Percentiles rank a stretch among this genome's conserved stretches.
phyloP scores from a whole-genome alignment of 92 coral and sea anemone genomes.

The Umimayanthus kanabou region DNA sequence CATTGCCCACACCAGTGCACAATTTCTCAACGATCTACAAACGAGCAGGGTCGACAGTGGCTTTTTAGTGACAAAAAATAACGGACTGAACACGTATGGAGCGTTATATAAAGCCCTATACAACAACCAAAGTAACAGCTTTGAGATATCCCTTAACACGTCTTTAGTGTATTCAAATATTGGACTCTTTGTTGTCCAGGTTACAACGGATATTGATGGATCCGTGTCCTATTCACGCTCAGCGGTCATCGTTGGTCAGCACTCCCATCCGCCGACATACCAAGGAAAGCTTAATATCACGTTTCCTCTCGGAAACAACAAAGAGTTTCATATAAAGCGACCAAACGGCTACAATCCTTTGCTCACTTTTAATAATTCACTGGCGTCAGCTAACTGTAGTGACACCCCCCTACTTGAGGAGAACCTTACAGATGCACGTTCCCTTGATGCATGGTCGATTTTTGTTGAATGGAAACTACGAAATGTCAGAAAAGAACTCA shows the following conservation, averaged over 20 bases:
- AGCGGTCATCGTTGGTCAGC: conserved; percentile 38
- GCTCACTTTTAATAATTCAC: conserved; percentile 45
- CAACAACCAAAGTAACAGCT: conserved; percentile 36
- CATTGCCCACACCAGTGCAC: conserved; percentile 29
- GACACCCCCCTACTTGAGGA: conserved; percentile 49
- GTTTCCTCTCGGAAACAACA: conserved; percentile 44
- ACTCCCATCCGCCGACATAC: conserved; percentile 43
- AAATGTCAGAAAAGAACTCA: conserved; percentile 48
- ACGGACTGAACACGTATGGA: conserved; percentile 22
- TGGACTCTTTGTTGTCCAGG: conserved; percentile 55
- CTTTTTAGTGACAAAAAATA: conserved; percentile 17
- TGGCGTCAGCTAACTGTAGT: conserved; percentile 52
- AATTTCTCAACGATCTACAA: conserved; percentile 12
- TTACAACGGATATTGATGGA: conserved; percentile 40
- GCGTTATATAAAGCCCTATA: conserved; percentile 36
- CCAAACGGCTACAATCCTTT: conserved; percentile 59
- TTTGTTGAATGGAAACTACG: conserved; percentile 48
- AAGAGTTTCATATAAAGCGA: conserved; percentile 36
- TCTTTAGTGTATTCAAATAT: conserved; percentile 45
- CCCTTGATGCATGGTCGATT: conserved; percentile 42
- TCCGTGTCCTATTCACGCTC: conserved; percentile 44
- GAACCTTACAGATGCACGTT: conserved; percentile 8
- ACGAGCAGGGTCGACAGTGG: conserved; percentile 37
- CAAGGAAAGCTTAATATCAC: conserved; percentile 39
- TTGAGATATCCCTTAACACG: conserved; percentile 45